Conservation (phyloP, 2,888 invertebrate genomes). For the Scelioninae gen. 2 region DNA sequence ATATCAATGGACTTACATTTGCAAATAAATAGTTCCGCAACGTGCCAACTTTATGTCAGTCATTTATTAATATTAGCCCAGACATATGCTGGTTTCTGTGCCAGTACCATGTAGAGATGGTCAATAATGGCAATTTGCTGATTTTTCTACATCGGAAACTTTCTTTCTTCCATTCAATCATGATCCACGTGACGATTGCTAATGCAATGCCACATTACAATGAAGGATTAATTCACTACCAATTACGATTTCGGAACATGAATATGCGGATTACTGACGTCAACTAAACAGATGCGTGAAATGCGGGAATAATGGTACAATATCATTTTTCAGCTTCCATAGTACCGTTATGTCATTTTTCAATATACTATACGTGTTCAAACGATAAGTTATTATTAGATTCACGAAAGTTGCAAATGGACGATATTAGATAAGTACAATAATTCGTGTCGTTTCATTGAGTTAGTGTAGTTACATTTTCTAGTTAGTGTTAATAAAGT, state of each 20-base stretch:
- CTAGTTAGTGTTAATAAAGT: neutral
- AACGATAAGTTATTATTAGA: neutral
- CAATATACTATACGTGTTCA: neutral
- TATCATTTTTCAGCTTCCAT: no score
- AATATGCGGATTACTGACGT: neutral
- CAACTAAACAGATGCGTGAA: neutral
- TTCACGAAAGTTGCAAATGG: neutral
- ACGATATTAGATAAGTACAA: conserved; percentile 4
- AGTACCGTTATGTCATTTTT: neutral
- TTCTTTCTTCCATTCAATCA: no score
- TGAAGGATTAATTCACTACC: neutral
- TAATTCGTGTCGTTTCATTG: conserved; percentile 1
- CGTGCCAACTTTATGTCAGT: no score
- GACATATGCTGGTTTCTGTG: no score
- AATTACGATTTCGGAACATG: neutral
- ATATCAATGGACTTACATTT: no score
- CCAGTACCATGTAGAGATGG: no score
- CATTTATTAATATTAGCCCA: no score
- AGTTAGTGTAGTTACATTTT: neutral
- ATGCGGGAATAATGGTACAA: neutral
- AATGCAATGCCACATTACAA: neutral
- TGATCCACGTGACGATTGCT: no score
- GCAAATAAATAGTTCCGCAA: no score
- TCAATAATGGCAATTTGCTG: no score
- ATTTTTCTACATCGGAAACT: no score